These are phyloP conservation scores for Drosophila melanosoma DNA, from an alignment of 2,888 invertebrate species.

Conservation along the genomic window DNA sequence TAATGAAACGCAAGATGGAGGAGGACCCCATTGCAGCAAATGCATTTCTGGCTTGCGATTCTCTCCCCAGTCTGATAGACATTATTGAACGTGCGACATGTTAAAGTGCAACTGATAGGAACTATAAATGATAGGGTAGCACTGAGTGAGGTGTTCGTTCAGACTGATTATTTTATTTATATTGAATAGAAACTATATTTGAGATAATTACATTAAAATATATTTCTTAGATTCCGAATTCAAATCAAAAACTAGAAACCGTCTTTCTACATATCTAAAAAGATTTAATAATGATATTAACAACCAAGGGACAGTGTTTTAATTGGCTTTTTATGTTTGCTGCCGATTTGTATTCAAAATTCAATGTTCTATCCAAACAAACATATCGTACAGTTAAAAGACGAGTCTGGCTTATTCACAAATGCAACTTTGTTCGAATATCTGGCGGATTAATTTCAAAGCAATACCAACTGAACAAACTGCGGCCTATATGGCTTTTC, in stretches of 20 bases:
- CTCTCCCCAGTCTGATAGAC: conserved; percentile 50
- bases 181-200: not conserved
- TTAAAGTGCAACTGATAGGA: conserved; percentile 49
- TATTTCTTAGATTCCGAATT: not conserved
- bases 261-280: not conserved
- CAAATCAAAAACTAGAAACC: not conserved
- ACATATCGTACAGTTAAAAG: conserved; percentile 25
- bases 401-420: conserved; percentile 46
- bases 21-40: conserved; percentile 7
- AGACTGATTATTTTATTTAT: not conserved
- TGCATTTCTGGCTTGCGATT: conserved; percentile 18
- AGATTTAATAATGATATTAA: conserved; percentile 3
- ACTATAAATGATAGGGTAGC: not conserved
- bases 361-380: conserved; percentile 38
- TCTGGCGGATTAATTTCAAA: conserved; percentile 80
- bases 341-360: conserved; percentile 21
- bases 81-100: conserved; percentile 65
- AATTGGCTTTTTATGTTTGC: conserved; percentile 15
- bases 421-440: conserved; percentile 50
- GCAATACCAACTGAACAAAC: conserved; percentile 66
- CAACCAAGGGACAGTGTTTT: conserved; percentile 25
- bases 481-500: conserved; percentile 58
- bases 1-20: conserved; percentile 59
- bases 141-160: not conserved
- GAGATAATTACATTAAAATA: not conserved